phyloP scores from a whole-genome alignment of 2,797 vertebrate species.

The Salmo trutta region DNA sequence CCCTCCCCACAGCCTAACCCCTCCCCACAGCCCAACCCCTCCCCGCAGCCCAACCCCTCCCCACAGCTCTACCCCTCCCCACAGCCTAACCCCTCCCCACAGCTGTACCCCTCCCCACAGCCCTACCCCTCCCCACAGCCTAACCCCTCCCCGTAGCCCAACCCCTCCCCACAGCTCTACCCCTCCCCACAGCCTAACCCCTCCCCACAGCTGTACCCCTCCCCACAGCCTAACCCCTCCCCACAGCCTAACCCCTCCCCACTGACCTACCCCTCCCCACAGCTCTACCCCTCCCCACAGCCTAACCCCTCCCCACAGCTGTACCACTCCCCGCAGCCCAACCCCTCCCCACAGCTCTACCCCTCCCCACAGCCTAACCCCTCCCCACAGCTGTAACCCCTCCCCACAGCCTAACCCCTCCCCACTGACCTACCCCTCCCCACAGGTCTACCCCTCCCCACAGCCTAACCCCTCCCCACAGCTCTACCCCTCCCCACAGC shows the following conservation, averaged over 20 bases:
- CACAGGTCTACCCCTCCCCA: slow-evolving; percentile 4
- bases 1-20: neutral
- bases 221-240: too few species aligned
- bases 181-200: slow-evolving; percentile 44
- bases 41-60: slow-evolving; percentile 69
- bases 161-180: neutral
- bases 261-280: neutral
- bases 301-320: neutral
- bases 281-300: slow-evolving; percentile 7
- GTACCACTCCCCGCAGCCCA: slow-evolving; percentile 19
- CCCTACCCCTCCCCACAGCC: neutral
- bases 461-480: too few species aligned
- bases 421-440: slow-evolving; percentile 21
- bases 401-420: neutral
- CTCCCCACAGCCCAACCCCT: slow-evolving; percentile 6
- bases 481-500: slow-evolving; percentile 2
- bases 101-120: slow-evolving; percentile 5
- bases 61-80: slow-evolving; percentile 37
- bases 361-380: slow-evolving; percentile 45
- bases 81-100: neutral
- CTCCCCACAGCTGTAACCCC: slow-evolving; percentile 68
- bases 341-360: neutral
- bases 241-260: slow-evolving; percentile 6
- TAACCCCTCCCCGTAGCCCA: slow-evolving; percentile 16
- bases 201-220: slow-evolving; percentile 68